A percentile compares a stretch with the other conserved stretches of the same genome.
Evolutionary conservation across 2,797 vertebrate genomes (phyloP).

Genomic region (Sebastiscus tertius): DNA sequence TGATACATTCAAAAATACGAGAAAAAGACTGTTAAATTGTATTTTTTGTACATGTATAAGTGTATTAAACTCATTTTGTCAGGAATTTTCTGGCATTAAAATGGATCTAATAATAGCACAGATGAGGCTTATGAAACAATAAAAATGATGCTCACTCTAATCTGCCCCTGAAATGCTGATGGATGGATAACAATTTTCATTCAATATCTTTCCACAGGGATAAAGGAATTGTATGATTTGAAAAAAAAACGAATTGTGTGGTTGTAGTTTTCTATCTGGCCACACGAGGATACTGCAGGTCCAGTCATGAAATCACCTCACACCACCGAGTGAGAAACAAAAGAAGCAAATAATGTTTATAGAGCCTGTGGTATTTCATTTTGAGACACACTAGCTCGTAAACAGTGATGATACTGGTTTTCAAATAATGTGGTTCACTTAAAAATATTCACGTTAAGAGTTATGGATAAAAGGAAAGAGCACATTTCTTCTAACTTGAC

Average conservation of each 20-base stretch:
- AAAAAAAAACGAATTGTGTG: not conserved
- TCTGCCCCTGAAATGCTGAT: not conserved
- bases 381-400: not conserved
- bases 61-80: not conserved
- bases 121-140: not conserved
- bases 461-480: not conserved
- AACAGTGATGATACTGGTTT: not conserved
- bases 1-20: not conserved
- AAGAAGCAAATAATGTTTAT: not conserved
- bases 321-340: not conserved
- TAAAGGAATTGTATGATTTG: not conserved
- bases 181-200: not conserved
- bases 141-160: not conserved
- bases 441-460: not conserved
- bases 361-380: not conserved
- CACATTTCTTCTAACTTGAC: not conserved
- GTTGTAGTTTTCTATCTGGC: conserved; percentile 63
- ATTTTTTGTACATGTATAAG: not conserved
- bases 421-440: not conserved
- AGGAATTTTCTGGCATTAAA: not conserved
- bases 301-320: conserved; percentile 13
- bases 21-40: not conserved
- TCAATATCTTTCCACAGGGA: not conserved
- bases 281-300: conserved; percentile 69
- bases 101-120: not conserved